phyloP scores from a whole-genome alignment of 2,113 vertebrate species.

The Anhinga rufa region DNA sequence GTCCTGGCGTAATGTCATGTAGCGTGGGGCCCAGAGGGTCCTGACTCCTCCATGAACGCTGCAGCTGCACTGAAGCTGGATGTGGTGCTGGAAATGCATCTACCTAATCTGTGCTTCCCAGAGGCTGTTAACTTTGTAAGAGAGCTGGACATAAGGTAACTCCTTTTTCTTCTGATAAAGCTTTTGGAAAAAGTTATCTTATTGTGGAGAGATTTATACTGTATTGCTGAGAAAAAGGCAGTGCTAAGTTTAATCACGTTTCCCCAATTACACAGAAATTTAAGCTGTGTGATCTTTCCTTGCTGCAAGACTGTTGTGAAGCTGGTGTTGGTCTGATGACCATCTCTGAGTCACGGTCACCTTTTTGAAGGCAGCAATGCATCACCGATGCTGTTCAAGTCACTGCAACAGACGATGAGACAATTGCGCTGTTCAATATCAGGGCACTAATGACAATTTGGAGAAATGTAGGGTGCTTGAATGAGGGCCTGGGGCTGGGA shows the following conservation, averaged over 20 bases:
- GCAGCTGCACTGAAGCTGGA: not conserved
- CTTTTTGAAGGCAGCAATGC: not conserved
- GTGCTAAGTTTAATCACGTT: not conserved
- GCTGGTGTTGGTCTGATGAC: not conserved
- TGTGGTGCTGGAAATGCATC: not conserved
- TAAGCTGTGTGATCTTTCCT: not conserved
- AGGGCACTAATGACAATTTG: fast-evolving
- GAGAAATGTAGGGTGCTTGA: not conserved
- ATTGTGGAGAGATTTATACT: not conserved
- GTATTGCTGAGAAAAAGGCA: not conserved
- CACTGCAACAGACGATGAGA: not conserved
- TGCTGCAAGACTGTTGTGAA: not conserved
- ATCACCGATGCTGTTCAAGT: not conserved
- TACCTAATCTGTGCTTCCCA: not conserved
- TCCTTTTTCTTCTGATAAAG: not conserved
- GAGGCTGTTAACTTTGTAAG: not conserved
- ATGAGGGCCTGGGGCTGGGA: not conserved
- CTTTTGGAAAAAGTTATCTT: not conserved
- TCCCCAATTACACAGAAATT: not conserved
- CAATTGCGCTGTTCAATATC: fast-evolving
- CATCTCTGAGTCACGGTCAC: not conserved
- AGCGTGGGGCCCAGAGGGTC: not conserved
- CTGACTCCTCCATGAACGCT: not conserved
- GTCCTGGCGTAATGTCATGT: fast-evolving
- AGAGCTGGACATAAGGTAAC: not conserved